Evolutionary conservation across 2,888 invertebrate genomes (phyloP), one percentile per base, ranked within the genome.

Genomic region (Anorthoa munda): DNA sequence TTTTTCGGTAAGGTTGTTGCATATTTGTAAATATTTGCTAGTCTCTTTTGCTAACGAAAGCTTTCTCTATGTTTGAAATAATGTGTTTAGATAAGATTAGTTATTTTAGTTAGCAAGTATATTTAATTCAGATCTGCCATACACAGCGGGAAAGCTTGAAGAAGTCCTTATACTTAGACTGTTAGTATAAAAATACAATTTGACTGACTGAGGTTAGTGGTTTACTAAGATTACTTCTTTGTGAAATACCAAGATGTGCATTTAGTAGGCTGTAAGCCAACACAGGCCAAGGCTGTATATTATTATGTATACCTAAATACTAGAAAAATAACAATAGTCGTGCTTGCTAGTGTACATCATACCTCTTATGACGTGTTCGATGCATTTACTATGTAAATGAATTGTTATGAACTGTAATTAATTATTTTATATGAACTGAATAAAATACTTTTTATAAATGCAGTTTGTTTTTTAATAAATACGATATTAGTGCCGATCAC

Each of bases 381-480:
- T 87, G 90, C 91, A 93, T 93, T 93, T 92, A 91, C 85, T 86
- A 68, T 92, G 92, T 93, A 93, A 91, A 93, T 91, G 87, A 75
- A 81, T 85, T 78, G 66, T 78, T 75, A 78, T 68, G 50, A 71
- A 55, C 12, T 72, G 12, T 81, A 71, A 72, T 66, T 60, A 69
- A 64, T 39, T 61, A 72, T 75, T 82, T 79, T 81, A 74, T 79
- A 72, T 74, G 23, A 81, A 59, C 21, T 74, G 82, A 87, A 77
- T 79, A 75, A 77, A 86, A 67, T 72, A 72, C 64, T 64, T 71
- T 79, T 78, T 75, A 77, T 81, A 78, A 87, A 81, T 78, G 73
- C 71, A 66, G 65, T 78, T 77, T 45, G 81, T 79, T 60, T 63
- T 72, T 63, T 70, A 61, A 74, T 76, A 72, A 66, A 75, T 73